Evolutionary conservation across 2,888 invertebrate species (phyloP), one percentile per base, ranked within the genome.

Genomic region (Ophonus ardosiacus): DNA sequence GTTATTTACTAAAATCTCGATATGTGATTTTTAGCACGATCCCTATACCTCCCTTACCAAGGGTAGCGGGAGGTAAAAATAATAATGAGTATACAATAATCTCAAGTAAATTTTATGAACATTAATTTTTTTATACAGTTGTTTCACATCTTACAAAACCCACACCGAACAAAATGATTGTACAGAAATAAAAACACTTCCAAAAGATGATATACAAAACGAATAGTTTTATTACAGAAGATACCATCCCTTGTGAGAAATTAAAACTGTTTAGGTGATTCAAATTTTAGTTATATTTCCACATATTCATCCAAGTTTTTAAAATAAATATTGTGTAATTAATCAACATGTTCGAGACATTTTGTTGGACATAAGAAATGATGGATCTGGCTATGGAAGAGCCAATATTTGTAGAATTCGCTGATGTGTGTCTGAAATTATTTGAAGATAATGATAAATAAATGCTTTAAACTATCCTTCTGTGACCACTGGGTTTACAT

Each of bases 341-440:
- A 96, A 96, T 92, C 94, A 93, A 18, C 94, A 96, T 90, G 92
- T 96, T 4, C 91, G 94, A 86, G 91, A 94, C 86, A 93, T 96
- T 87, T 90, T 96, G 86, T 90, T 91, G 85, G 88, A 91, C 85
- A 90, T 95, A 78, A 80, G 89, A 91, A 86, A 91, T 94, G n/a
- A 94, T 96, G 88, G 93, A 94, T 84, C 91, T 93, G 86, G 96
- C 95, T 63, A 96, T 97, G 96, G 93, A 93, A 85, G 96, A 96
- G 89, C 95, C 96, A 2, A 93, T 96, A 88, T 97, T 97, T 90
- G 93, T 94, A 3, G 96, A 96, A 90, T 94, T 96, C 91, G 96
- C 95, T 51, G 95, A 96, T 91, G 94, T 93, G 21, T 95, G 95
- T 89, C 90, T 95, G 18, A 92, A 92, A 90, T 90, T 94, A 86